phyloP scores from a whole-genome alignment of 2,797 vertebrate genomes.

The Ctenosaura bakeri region DNA sequence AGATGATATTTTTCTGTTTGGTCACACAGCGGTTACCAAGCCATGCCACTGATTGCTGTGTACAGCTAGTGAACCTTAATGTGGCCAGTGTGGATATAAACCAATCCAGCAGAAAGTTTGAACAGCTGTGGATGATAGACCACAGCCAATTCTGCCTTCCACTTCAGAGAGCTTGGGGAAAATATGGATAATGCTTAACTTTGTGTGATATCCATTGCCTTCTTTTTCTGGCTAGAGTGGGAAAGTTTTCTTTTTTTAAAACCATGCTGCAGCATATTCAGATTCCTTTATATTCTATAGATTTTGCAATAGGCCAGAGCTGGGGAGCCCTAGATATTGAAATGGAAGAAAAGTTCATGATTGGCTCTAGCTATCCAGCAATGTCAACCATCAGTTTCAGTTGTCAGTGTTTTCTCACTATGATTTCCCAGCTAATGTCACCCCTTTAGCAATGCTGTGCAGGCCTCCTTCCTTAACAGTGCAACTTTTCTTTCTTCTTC shows the following conservation, averaged over 20 bases:
- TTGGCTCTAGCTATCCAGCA: not conserved
- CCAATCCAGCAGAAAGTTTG: conserved; percentile 10
- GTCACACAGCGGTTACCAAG: conserved; percentile 17
- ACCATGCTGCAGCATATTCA: conserved; percentile 4
- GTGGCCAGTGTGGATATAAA: conserved; percentile 18
- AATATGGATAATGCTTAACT: not conserved
- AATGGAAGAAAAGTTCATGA: not conserved
- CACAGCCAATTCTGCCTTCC: not conserved
- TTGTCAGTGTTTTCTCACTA: not conserved
- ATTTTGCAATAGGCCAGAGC: not conserved
- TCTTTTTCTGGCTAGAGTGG: not conserved
- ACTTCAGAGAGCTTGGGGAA: conserved; percentile 20
- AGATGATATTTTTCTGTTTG: conserved; percentile 32
- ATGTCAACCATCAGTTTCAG: not conserved
- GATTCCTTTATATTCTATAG: not conserved
- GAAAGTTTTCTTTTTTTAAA: not conserved
- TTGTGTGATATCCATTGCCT: not conserved
- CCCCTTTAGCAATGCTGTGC: not conserved
- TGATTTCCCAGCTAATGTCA: not conserved
- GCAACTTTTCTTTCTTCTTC: not conserved
- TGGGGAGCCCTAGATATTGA: not conserved
- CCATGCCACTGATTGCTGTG: conserved; percentile 16
- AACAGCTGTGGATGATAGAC: conserved; percentile 8
- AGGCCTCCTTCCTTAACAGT: not conserved
- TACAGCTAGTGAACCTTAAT: conserved; percentile 32